Evolutionary conservation across 2,797 vertebrate species (phyloP).

Genomic region (Silurus lanzhouensis): DNA sequence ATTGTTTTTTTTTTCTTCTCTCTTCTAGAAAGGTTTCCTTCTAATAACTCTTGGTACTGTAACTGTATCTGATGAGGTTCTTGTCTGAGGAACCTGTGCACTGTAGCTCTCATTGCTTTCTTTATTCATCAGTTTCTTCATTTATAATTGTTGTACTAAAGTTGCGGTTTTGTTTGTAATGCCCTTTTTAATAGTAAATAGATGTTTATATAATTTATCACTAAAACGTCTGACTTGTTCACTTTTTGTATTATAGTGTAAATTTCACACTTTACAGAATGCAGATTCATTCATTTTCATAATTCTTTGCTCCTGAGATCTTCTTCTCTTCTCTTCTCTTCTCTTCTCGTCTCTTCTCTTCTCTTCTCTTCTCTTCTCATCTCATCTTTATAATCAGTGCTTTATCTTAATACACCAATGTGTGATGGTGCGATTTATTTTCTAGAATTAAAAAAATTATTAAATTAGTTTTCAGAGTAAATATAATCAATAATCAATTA

Average conservation of each 20-base stretch:
- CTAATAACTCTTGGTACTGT: conserved; percentile 54
- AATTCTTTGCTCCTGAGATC: background rate
- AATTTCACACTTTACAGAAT: background rate
- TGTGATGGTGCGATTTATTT: conserved; percentile 50
- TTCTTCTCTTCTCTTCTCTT: background rate
- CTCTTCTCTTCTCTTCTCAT: background rate
- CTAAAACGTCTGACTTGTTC: conserved; percentile 47
- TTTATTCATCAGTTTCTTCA: conserved; percentile 45
- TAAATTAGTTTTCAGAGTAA: conserved; percentile 27
- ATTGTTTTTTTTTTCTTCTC: conserved; percentile 30
- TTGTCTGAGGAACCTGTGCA: conserved; percentile 55
- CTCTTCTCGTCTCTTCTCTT: no score
- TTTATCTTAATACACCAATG: conserved; percentile 29
- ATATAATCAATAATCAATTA: conserved; percentile 35
- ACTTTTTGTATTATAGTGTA: conserved; percentile 55
- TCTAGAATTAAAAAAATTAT: background rate
- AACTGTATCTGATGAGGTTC: conserved; percentile 54
- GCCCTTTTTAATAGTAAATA: conserved; percentile 53
- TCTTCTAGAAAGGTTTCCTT: conserved; percentile 33
- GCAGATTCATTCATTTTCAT: background rate
- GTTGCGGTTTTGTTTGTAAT: conserved; percentile 47
- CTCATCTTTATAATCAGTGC: background rate
- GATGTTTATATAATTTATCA: conserved; percentile 61
- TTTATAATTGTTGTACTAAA: conserved; percentile 44
- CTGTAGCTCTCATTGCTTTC: conserved; percentile 57